Evolutionary conservation across 2,113 vertebrate species (phyloP), one percentile per base, ranked within the genome.

Genomic region (Otis tarda): DNA sequence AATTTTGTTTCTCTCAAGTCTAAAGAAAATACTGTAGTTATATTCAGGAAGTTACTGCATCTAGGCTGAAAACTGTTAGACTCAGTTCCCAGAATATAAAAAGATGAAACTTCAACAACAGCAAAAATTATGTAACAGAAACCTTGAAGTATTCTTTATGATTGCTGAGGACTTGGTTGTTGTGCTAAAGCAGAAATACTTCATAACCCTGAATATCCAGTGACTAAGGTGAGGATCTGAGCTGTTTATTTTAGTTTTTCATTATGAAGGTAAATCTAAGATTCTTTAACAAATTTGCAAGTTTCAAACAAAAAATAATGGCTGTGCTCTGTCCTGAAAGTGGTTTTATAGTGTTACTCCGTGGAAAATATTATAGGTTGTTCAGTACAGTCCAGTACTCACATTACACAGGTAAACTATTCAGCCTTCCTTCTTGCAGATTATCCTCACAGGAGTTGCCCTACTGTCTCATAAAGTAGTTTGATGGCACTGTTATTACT

Each of bases 391-490:
- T 50, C 47, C 28, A 23, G 37, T 65, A 95, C 55, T 89, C 83
- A 67, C 23, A 78, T 71, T 59, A 83, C 50, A 45, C 27, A 90
- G 60, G 95, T 76, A 79, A 93, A 86, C 65, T 81, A 28, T 74
- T 88, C 89, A 82, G 57, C 69, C 80, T 95, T 96, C 78, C 88
- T n/a, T 93, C 57, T 91, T 93, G 68, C 39, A 91, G 50, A 87
- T 94, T 95, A 86, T 84, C 39, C 90, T 95, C 73, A 37, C 52
- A 87, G 92, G 93, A 94, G 53, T 65, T 86, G 75, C 95, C 37
- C 89, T 90, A 84, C 59, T 95, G 89, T 88, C 95, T 93, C 89
- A 84, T 96, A 90, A 96, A 95, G 61, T 57, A 93, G 86, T 88
- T 78, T 87, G 94, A 94, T 90, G 52, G 95, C 57, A 89, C 86